Conservation (phyloP, 2,113 vertebrate genomes). For the Vombatus ursinus region DNA sequence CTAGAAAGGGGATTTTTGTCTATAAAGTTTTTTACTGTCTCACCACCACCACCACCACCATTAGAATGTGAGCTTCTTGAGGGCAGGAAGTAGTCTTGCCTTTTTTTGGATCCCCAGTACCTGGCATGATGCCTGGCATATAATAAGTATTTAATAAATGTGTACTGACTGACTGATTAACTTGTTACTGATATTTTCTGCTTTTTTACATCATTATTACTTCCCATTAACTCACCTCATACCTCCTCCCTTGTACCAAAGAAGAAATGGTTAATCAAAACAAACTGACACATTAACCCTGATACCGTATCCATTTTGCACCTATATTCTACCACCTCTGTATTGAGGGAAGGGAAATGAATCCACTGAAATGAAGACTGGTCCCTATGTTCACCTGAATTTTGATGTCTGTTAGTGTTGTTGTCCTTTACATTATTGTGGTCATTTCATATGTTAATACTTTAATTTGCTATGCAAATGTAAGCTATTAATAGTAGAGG, state of each 20-base stretch:
- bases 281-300: neutral
- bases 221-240: neutral
- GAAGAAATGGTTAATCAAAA: neutral
- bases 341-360: neutral
- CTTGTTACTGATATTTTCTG: neutral
- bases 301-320: neutral
- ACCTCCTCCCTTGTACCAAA: neutral
- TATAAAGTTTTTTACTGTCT: neutral
- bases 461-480: neutral
- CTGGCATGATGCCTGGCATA: neutral
- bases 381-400: neutral
- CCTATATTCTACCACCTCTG: neutral
- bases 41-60: neutral
- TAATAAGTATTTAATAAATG: neutral
- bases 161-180: neutral
- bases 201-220: neutral
- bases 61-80: neutral
- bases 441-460: neutral
- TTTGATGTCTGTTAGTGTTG: neutral
- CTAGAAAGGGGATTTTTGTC: neutral
- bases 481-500: neutral
- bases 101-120: neutral
- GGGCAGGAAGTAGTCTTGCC: neutral
- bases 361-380: neutral
- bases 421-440: neutral